A percentile compares a stretch with the other conserved stretches of the same genome.
These are phyloP conservation scores for Drosophila sucinea DNA, from an alignment of 1,140 invertebrate genomes.

Conservation along the genomic window DNA sequence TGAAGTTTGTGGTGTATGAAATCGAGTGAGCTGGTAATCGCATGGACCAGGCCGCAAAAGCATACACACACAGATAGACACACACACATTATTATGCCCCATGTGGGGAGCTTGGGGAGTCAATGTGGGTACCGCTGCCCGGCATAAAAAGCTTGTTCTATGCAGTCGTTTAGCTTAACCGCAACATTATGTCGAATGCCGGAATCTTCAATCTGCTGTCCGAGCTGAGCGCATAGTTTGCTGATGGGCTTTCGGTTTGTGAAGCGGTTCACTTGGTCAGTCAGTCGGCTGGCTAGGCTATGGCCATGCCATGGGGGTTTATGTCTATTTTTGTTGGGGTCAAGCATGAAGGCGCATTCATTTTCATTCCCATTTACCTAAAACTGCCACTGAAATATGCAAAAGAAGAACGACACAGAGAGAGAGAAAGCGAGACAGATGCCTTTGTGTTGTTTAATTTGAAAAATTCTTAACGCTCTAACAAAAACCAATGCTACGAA, in stretches of 20 bases:
- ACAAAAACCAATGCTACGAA: background rate
- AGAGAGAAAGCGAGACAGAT: constrained; percentile 17
- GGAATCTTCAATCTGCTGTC: constrained; percentile 77
- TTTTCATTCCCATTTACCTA: constrained; percentile 47
- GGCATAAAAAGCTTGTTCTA: constrained; percentile 80
- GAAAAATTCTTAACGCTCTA: constrained; percentile 28
- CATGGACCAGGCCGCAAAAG: constrained; percentile 67
- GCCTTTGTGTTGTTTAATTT: constrained; percentile 50
- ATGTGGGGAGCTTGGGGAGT: constrained; percentile 10
- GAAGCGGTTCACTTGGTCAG: constrained; percentile 20
- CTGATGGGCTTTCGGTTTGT: constrained; percentile 22
- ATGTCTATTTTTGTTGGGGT: constrained; percentile 62
- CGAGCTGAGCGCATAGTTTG: constrained; percentile 37
- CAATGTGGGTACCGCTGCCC: constrained; percentile 27
- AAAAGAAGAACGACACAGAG: constrained; percentile 47
- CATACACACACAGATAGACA: constrained; percentile 45
- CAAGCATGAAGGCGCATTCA: constrained; percentile 70
- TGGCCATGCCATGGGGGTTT: constrained; percentile 47
- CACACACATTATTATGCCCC: constrained; percentile 6
- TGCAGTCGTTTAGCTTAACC: constrained; percentile 79
- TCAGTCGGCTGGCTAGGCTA: constrained; percentile 12
- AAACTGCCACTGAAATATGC: constrained; percentile 73
- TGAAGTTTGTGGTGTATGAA: constrained; percentile 46
- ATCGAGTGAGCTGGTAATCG: constrained; percentile 61
- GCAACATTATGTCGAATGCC: constrained; percentile 80